A percentile compares a stretch with the other conserved stretches of the same genome.
Conservation (phyloP, 2,797 vertebrate genomes). For the Gymnodraco acuticeps region DNA sequence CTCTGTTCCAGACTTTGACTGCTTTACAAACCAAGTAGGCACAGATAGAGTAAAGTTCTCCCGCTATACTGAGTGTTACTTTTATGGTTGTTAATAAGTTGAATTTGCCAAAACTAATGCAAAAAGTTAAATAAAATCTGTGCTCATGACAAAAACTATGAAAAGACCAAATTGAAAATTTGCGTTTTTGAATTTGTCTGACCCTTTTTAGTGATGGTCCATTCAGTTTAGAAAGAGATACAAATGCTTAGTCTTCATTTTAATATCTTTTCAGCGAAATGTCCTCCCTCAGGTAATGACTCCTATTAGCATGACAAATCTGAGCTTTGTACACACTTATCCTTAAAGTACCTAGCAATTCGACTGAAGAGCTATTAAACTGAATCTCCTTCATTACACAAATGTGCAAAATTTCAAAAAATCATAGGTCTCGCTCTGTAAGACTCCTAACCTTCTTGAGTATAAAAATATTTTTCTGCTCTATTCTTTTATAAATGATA, state of each 20-base stretch:
- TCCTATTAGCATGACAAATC: constrained; percentile 49
- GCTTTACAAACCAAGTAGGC: not conserved
- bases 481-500: too few relatives aligned
- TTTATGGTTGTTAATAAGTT: not conserved
- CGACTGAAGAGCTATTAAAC: constrained; percentile 45
- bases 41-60: not conserved
- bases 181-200: not conserved
- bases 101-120: not conserved
- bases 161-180: not conserved
- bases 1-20: constrained; percentile 9
- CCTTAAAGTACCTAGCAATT: constrained; percentile 37
- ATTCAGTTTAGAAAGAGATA: constrained; percentile 20
- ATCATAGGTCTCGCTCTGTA: too few relatives aligned
- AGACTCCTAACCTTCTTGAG: too few relatives aligned
- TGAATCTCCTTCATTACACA: constrained; percentile 26
- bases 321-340: constrained; percentile 42
- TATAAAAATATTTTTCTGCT: too few relatives aligned
- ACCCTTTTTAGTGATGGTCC: not conserved
- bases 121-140: not conserved
- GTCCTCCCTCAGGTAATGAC: constrained; percentile 35
- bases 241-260: constrained; percentile 15
- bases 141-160: not conserved
- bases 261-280: constrained; percentile 37
- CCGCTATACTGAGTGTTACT: not conserved
- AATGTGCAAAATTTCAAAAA: constrained; percentile 21